Conservation (phyloP, 1,140 invertebrate genomes). For the Ditylenchus dipsaci region DNA sequence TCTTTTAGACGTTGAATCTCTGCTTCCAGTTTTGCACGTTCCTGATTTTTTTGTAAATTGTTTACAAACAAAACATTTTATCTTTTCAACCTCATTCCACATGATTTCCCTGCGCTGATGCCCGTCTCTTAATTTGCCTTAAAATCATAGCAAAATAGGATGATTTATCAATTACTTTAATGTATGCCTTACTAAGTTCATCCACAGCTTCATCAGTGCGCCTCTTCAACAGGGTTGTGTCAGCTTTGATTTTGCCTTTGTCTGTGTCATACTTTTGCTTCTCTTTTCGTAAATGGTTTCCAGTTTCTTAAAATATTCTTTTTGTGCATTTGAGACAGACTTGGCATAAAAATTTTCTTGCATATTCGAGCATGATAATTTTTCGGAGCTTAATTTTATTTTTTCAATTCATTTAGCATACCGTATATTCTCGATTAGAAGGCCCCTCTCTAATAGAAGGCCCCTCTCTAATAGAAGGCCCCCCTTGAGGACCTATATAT, state of each 20-base stretch:
- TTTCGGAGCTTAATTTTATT: too few relatives aligned
- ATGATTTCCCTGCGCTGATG: conserved; percentile 29
- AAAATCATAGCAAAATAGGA: not conserved
- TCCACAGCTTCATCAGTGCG: conserved; percentile 43
- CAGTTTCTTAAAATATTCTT: conserved; percentile 36
- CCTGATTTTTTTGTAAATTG: conserved; percentile 1
- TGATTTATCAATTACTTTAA: too few relatives aligned
- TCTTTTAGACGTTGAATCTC: conserved; percentile 29
- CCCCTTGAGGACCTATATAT: too few relatives aligned
- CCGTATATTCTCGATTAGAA: too few relatives aligned
- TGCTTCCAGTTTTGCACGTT: conserved; percentile 24
- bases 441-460: too few relatives aligned
- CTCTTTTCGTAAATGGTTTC: conserved; percentile 53
- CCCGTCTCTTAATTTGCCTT: conserved; percentile 20
- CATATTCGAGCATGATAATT: too few relatives aligned
- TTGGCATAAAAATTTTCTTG: too few relatives aligned
- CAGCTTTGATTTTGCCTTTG: conserved; percentile 43
- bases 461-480: too few relatives aligned
- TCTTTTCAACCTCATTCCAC: conserved; percentile 18
- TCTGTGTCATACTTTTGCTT: conserved; percentile 52
- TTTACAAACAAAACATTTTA: not conserved
- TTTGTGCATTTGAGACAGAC: too few relatives aligned
- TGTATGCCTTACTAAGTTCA: conserved; percentile 24
- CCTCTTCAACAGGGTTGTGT: conserved; percentile 50
- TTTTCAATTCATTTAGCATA: too few relatives aligned